Base-by-base conservation (phyloP, 2,888 invertebrate genomes). In the Trissolcus japonicus region DNA sequence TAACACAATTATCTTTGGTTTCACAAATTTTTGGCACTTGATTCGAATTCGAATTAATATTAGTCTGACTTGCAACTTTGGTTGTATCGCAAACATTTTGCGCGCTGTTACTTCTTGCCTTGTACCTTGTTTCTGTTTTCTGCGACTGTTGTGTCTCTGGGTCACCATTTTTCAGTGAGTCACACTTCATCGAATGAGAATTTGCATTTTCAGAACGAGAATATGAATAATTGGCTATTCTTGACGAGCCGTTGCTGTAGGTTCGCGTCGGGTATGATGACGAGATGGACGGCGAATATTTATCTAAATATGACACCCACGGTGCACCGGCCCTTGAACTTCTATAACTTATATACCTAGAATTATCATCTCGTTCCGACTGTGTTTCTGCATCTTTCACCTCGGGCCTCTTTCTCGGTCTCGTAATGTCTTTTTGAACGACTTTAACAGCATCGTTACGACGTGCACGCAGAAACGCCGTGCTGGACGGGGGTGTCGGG, bases 401-500 rank as follows among this genome's bases (percentile, higher is more conserved):
- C 83, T 91, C 90, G 0, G 91, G 91, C 79, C 90, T 91, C 72
- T 88, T 91, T 9, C 82, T 83, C 1, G 92, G 89, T 50, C 93
- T 90, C 11, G 91, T 91, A n/a, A 94, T 90, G 62, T 93, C 93
- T 87, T 93, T 94, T 87, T 95, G 94, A 57, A 94, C 90, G 3
- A 93, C 92, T 85, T 94, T 93, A 6, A 94, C 94, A 84, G 94
- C 91, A 81, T 95, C 95, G 0, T 93, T 92, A 85, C 95, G 91
- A 81, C 94, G 91, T 21, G 92, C 92, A 79, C 94, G 90, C 9
- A 93, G 90, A 79, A 93, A 93, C 0, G 89, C 87, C 13, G 90
- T 90, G 0, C 92, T 91, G 0, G 93, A 92, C 0, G 93, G 92
- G 0, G 93, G 92, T 0, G 94, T 94, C 0, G 95, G 95, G 16